phyloP scores from a whole-genome alignment of 37 sponge, comb jelly and placozoan species.

The Hormiphora californensis region DNA sequence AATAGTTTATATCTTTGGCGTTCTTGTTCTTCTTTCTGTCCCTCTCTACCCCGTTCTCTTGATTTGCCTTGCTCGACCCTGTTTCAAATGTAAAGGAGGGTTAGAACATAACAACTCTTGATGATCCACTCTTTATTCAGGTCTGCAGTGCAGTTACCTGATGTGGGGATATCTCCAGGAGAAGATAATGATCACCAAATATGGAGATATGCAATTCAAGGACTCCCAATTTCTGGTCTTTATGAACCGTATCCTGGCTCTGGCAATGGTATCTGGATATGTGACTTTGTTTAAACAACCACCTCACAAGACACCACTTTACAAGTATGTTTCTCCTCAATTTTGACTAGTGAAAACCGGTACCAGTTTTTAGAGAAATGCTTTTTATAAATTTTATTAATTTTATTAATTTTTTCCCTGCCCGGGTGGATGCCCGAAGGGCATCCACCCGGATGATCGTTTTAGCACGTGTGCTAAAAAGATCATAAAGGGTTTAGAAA shows the following conservation, averaged over 20 bases:
- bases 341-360: no score
- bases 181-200: slow-evolving; percentile 82
- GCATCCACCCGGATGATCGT: no score
- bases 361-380: no score
- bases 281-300: slow-evolving; percentile 5
- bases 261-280: slow-evolving; percentile 65
- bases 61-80: no score
- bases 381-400: no score
- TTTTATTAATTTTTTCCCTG: no score
- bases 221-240: slow-evolving; percentile 97
- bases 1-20: not conserved
- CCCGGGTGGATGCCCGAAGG: no score
- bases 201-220: slow-evolving; percentile 77
- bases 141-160: slow-evolving; percentile 80
- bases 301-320: slow-evolving; percentile 33
- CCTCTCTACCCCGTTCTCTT: not conserved
- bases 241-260: slow-evolving; percentile 80
- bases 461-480: no score
- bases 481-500: no score
- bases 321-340: slow-evolving; percentile 25
- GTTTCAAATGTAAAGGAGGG: no score
- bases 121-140: no score
- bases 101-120: no score
- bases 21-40: not conserved
- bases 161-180: slow-evolving; percentile 97